A percentile compares a stretch with the other conserved stretches of the same genome.
Evolutionary conservation across 2,888 invertebrate species (phyloP).

Genomic region (Fabriciana adippe): DNA sequence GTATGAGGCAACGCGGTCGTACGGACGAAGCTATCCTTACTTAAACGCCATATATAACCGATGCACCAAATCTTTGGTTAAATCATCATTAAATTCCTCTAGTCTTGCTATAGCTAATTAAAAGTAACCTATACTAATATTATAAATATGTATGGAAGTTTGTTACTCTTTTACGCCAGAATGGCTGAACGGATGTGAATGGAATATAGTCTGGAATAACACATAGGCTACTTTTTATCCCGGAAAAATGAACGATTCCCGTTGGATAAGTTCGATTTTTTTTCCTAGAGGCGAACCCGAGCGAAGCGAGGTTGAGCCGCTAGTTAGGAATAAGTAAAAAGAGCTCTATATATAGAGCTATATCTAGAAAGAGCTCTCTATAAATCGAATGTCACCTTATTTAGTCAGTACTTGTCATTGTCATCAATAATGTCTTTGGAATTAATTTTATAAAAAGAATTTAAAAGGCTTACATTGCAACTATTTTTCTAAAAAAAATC

Average conservation of each 20-base stretch:
- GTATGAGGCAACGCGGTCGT: conserved; percentile 27
- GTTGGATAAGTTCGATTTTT: no score
- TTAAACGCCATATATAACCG: conserved; percentile 37
- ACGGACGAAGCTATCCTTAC: conserved; percentile 32
- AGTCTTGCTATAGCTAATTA: background rate
- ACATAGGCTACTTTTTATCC: no score
- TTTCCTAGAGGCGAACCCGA: no score
- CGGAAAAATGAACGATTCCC: no score
- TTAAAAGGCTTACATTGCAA: no score
- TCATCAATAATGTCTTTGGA: background rate
- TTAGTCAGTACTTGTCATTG: background rate
- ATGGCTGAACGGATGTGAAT: no score
- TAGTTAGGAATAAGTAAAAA: background rate
- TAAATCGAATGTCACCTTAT: conserved; percentile 12
- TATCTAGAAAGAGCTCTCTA: background rate
- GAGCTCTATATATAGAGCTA: background rate
- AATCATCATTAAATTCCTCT: conserved; percentile 9
- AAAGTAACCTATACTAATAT: background rate
- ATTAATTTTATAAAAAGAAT: no score
- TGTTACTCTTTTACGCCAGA: no score
- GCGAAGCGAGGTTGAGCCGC: no score
- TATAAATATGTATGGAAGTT: no score
- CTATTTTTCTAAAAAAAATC: no score
- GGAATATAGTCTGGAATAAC: no score
- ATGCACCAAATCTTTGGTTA: conserved; percentile 27